phyloP scores from a whole-genome alignment of 2,797 vertebrate genomes.

The Arnoldichthys spilopterus region DNA sequence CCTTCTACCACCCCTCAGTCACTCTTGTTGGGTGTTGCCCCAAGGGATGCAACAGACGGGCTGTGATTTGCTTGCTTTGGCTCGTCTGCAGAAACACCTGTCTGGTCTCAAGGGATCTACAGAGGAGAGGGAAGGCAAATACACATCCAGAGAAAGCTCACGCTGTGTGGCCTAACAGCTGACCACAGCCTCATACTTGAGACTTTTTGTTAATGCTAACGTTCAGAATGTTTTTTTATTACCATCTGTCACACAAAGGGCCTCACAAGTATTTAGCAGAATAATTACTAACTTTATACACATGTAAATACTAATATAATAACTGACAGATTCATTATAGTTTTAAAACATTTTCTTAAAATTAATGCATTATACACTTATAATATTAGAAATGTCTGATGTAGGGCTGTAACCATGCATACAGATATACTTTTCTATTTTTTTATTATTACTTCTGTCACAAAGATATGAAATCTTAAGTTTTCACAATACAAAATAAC shows the following conservation, averaged over 20 bases:
- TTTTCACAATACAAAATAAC: slow-evolving; percentile 85
- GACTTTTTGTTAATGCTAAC: too few species aligned
- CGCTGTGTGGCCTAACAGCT: slow-evolving; percentile 4
- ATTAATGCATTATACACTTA: too few species aligned
- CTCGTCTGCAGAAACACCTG: slow-evolving; percentile 99
- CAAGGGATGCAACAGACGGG: slow-evolving; percentile 98
- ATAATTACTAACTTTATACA: too few species aligned
- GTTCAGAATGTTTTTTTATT: background rate
- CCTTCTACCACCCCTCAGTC: slow-evolving; percentile 69
- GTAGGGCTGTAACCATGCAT: background rate
- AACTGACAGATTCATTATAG: too few species aligned
- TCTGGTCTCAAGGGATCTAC: slow-evolving; percentile 89
- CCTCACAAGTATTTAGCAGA: background rate
- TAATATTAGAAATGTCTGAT: too few species aligned
- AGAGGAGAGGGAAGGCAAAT: slow-evolving; percentile 51
- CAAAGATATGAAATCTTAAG: slow-evolving; percentile 81
- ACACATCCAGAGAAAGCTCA: slow-evolving; percentile 59
- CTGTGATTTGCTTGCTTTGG: slow-evolving; percentile 99
- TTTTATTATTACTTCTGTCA: slow-evolving; percentile 82
- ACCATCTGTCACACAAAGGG: background rate
- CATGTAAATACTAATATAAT: too few species aligned
- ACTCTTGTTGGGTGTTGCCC: slow-evolving; percentile 72
- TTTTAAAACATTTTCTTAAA: too few species aligned
- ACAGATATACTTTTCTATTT: slow-evolving; percentile 66
- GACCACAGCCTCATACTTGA: background rate